A percentile compares a stretch with the other conserved stretches of the same genome.
Conservation (phyloP, 2,113 vertebrate genomes). For the Onychostoma macrolepis region DNA sequence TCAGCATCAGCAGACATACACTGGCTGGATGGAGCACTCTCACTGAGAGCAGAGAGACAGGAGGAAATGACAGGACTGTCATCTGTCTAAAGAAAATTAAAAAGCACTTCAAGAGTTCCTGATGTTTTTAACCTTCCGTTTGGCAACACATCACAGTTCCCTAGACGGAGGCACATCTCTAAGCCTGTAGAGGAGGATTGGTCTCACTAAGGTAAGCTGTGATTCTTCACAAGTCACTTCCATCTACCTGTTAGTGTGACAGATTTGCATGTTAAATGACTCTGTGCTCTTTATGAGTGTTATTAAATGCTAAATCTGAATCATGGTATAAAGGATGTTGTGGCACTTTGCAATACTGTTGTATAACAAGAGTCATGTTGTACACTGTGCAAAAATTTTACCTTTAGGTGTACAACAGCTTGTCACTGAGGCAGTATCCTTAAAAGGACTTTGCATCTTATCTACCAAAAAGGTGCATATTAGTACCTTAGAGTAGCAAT, state of each 20-base stretch:
- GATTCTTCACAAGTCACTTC: slow-evolving; percentile 12
- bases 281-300: not conserved
- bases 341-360: not conserved
- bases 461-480: not conserved
- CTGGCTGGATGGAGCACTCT: slow-evolving; percentile 60
- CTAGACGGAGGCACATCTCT: slow-evolving; percentile 28
- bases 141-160: slow-evolving; percentile 1
- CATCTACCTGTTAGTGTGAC: slow-evolving; percentile 38
- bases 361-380: not conserved
- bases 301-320: not conserved
- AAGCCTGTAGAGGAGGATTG: not conserved
- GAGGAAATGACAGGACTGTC: slow-evolving; percentile 74
- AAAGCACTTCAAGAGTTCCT: slow-evolving; percentile 42
- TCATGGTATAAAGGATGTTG: not conserved
- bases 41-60: slow-evolving; percentile 58
- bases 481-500: not conserved
- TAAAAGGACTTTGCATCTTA: not conserved
- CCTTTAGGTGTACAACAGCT: not conserved
- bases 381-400: not conserved
- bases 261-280: not conserved
- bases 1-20: slow-evolving; percentile 61
- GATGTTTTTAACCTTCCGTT: slow-evolving; percentile 29
- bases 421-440: not conserved
- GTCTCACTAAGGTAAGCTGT: slow-evolving; percentile 50
- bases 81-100: slow-evolving; percentile 67